These are phyloP conservation scores for Turnix velox DNA, from an alignment of 2,113 vertebrate species.

Conservation along the genomic window DNA sequence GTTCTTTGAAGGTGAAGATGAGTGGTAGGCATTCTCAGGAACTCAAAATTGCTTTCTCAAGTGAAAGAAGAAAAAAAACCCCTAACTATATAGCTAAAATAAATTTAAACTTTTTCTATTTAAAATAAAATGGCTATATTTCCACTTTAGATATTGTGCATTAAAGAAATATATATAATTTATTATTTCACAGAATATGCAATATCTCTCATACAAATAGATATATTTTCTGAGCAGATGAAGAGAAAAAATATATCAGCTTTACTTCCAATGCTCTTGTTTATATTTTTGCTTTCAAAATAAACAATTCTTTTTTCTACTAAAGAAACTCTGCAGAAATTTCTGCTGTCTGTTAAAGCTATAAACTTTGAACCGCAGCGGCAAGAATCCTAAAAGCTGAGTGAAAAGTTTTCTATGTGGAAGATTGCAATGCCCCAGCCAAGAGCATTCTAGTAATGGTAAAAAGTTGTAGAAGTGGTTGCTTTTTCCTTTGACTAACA, in stretches of 20 bases:
- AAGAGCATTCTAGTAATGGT: background rate
- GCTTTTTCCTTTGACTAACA: background rate
- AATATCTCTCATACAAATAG: background rate
- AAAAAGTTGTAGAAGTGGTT: background rate
- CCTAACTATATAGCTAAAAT: background rate
- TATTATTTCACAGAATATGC: background rate
- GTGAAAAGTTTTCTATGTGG: background rate
- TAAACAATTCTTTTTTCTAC: background rate
- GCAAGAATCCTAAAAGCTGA: background rate
- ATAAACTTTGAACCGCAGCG: background rate
- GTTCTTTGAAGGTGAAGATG: conserved; percentile 47
- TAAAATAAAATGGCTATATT: background rate
- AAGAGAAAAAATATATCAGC: background rate
- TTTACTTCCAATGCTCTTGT: background rate
- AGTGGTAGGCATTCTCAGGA: conserved; percentile 41
- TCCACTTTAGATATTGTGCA: background rate
- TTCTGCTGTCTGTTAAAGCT: background rate
- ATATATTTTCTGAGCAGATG: background rate
- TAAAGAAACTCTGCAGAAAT: background rate
- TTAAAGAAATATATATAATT: background rate
- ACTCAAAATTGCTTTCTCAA: conserved; percentile 5
- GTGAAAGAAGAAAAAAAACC: background rate
- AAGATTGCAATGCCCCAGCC: background rate
- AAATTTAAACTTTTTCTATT: background rate
- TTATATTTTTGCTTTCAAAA: background rate